Conservation (phyloP, 2,888 invertebrate genomes). For the Omphaloscelis lunosa region DNA sequence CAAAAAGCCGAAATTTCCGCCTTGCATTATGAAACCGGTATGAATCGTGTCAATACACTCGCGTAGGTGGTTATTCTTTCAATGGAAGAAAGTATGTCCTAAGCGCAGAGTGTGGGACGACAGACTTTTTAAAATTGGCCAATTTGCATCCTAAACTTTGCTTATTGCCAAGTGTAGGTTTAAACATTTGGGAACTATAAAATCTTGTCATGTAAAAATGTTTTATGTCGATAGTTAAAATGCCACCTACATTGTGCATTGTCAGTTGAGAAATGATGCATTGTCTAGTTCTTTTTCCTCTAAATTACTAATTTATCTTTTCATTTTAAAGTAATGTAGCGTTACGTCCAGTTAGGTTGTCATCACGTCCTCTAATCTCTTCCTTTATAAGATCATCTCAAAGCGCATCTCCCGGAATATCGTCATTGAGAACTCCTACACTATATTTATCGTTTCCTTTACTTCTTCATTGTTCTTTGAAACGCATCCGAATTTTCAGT, state of each 20-base stretch:
- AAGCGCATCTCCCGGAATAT: conserved; percentile 86
- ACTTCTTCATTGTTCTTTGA: conserved; percentile 79
- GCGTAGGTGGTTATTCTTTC: conserved; percentile 85
- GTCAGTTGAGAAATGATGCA: conserved; percentile 50
- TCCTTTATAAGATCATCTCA: conserved; percentile 73
- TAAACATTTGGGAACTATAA: conserved; percentile 38
- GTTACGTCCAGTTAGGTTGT: conserved; percentile 72
- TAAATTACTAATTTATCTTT: conserved; percentile 23
- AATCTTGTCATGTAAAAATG: conserved; percentile 32
- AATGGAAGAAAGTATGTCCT: conserved; percentile 85
- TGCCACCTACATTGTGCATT: conserved; percentile 52
- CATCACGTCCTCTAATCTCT: conserved; percentile 80
- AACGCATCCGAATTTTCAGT: conserved; percentile 45
- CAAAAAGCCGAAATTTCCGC: conserved; percentile 82
- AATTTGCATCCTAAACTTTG: conserved; percentile 73
- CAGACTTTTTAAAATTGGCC: conserved; percentile 70
- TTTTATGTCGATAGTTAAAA: conserved; percentile 37
- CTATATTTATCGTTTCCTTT: conserved; percentile 87
- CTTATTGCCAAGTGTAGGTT: conserved; percentile 48
- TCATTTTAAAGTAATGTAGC: conserved; percentile 36
- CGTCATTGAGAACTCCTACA: conserved; percentile 79
- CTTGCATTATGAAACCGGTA: conserved; percentile 85
- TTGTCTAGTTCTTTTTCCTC: conserved; percentile 48
- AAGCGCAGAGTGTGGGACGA: conserved; percentile 71
- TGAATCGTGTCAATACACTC: conserved; percentile 83